Conservation (phyloP, 2,888 invertebrate genomes). For the Taphrorychus bicolor region DNA sequence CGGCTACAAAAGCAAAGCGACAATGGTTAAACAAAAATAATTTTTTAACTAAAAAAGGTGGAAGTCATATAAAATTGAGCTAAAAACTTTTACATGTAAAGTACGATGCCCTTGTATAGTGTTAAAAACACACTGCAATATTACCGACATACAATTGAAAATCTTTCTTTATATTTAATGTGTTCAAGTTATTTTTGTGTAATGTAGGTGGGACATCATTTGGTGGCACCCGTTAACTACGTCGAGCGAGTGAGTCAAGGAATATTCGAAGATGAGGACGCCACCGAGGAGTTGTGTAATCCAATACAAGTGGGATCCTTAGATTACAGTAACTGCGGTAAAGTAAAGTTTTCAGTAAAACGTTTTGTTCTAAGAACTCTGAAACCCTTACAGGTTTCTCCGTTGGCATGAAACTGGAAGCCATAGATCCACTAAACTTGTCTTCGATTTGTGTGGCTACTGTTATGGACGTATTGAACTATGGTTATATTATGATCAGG, state of each 20-base stretch:
- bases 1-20: too few relatives aligned
- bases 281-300: slow-evolving; percentile 80
- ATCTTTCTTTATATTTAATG: too few relatives aligned
- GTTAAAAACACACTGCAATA: too few relatives aligned
- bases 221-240: slow-evolving; percentile 85
- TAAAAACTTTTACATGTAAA: too few relatives aligned
- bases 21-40: too few relatives aligned
- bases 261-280: slow-evolving; percentile 77
- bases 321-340: slow-evolving; percentile 22
- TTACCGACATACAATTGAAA: too few relatives aligned
- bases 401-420: slow-evolving; percentile 90
- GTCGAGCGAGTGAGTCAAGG: slow-evolving; percentile 76
- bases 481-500: slow-evolving; percentile 95
- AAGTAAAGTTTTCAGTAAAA: background rate
- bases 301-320: slow-evolving; percentile 52
- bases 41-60: too few relatives aligned
- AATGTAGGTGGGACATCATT: slow-evolving; percentile 78
- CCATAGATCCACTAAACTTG: slow-evolving; percentile 95
- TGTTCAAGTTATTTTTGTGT: too few relatives aligned
- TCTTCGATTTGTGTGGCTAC: slow-evolving; percentile 95
- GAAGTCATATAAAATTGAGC: too few relatives aligned
- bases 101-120: too few relatives aligned
- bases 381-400: slow-evolving; percentile 41
- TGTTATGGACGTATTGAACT: slow-evolving; percentile 89
- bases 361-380: background rate